phyloP scores from a whole-genome alignment of 2,797 vertebrate genomes.

The Danionella dracula region DNA sequence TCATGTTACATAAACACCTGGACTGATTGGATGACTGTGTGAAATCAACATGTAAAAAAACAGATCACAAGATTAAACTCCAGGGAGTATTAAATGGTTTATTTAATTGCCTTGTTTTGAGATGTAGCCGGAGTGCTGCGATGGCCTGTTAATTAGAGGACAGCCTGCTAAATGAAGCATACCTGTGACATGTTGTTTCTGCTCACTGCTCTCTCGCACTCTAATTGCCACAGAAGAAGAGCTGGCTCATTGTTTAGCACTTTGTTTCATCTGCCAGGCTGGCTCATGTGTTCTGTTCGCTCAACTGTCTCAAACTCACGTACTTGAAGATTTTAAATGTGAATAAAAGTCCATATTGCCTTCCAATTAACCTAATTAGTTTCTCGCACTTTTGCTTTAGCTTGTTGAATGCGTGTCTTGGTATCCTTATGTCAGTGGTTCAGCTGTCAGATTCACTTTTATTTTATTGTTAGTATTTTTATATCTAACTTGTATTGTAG shows the following conservation, averaged over 20 bases:
- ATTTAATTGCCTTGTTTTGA: conserved; percentile 37
- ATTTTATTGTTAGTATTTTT: too few species aligned
- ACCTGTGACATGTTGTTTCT: conserved; percentile 45
- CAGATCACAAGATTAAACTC: conserved; percentile 30
- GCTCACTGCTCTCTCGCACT: conserved; percentile 26
- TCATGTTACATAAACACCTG: conserved; percentile 5
- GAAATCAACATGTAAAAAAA: conserved; percentile 22
- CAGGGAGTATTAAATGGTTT: neutral
- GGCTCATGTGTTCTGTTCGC: conserved; percentile 22
- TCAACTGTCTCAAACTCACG: conserved; percentile 17
- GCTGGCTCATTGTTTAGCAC: conserved; percentile 32
- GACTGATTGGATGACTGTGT: conserved; percentile 15
- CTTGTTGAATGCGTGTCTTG: neutral
- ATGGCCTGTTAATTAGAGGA: conserved; percentile 41
- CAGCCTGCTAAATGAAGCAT: conserved; percentile 43
- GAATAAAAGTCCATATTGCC: conserved; percentile 17
- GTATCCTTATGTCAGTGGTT: neutral
- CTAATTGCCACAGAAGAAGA: conserved; percentile 35
- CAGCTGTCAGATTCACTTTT: neutral
- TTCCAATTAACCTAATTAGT: conserved; percentile 23
- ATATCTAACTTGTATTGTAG: neutral
- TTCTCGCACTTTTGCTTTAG: neutral
- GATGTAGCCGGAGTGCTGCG: conserved; percentile 8
- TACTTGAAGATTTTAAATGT: conserved; percentile 3
- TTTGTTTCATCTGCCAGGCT: conserved; percentile 33